A percentile compares a stretch with the other conserved stretches of the same genome.
Conservation (phyloP, 2,888 invertebrate species). For the Celastrina argiolus region DNA sequence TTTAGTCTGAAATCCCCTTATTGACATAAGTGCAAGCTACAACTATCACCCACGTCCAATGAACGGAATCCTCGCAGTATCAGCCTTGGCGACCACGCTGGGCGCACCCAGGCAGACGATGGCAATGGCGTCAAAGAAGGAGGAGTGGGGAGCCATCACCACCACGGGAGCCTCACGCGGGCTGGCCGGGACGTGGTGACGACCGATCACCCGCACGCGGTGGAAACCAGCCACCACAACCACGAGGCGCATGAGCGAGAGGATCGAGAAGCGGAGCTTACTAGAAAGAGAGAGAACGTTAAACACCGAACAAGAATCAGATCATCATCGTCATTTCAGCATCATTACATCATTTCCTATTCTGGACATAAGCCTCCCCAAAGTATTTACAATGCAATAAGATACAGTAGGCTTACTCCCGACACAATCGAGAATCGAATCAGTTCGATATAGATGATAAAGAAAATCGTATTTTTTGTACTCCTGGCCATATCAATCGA, state of each 20-base stretch:
- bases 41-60: slow-evolving; percentile 88
- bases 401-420: no score
- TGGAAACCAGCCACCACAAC: slow-evolving; percentile 91
- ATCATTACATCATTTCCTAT: no score
- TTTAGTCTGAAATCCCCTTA: no score
- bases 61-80: slow-evolving; percentile 88
- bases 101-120: slow-evolving; percentile 90
- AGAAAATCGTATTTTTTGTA: no score
- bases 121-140: slow-evolving; percentile 92
- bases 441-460: no score
- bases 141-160: slow-evolving; percentile 93
- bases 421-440: no score
- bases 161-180: slow-evolving; percentile 88
- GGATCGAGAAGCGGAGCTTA: slow-evolving; percentile 81
- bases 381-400: no score
- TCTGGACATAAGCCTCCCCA: no score
- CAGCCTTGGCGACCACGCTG: slow-evolving; percentile 93
- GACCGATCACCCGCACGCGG: slow-evolving; percentile 86
- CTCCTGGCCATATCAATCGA: no score
- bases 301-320: neutral
- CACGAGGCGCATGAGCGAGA: slow-evolving; percentile 84
- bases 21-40: slow-evolving; percentile 14
- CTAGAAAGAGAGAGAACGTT: slow-evolving; percentile 56
- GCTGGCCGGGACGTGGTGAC: slow-evolving; percentile 62
- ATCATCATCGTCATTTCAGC: no score